A percentile compares a stretch with the other conserved stretches of the same genome.
Conservation (phyloP, 2,113 vertebrate genomes). For the Pomatostomus ruficeps region DNA sequence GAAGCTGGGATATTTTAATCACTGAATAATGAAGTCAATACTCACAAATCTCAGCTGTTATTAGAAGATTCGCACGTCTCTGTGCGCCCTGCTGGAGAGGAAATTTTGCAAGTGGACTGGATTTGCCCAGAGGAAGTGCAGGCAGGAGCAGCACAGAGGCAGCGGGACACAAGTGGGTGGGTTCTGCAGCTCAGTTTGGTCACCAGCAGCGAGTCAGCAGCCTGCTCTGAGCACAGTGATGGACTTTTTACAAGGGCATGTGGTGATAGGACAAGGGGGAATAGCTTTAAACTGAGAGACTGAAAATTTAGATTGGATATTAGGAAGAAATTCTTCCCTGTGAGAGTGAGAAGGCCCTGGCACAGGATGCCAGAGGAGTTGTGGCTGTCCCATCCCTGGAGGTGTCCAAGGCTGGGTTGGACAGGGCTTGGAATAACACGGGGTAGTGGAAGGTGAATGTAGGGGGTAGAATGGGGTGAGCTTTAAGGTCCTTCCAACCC, state of each 20-base stretch:
- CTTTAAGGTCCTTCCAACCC: neutral
- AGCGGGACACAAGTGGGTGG: accelerated
- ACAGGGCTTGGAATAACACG: neutral
- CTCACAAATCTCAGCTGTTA: neutral
- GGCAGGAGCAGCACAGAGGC: accelerated
- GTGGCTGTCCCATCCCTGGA: neutral
- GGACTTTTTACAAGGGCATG: neutral
- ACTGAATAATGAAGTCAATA: conserved; percentile 18
- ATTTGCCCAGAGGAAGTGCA: neutral
- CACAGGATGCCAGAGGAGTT: neutral
- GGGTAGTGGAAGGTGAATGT: neutral
- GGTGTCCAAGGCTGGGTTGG: neutral
- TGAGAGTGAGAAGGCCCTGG: neutral
- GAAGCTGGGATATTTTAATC: conserved; percentile 9
- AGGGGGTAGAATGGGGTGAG: neutral
- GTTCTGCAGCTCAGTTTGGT: neutral
- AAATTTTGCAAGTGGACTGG: neutral
- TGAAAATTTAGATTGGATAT: neutral
- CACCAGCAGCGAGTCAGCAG: neutral
- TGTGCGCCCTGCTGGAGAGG: neutral
- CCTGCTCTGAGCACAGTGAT: neutral
- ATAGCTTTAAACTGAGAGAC: neutral
- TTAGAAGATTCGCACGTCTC: neutral
- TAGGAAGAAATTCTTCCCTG: neutral
- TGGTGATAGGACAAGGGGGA: neutral